Base-by-base conservation (phyloP, 2,797 vertebrate genomes). In the Acrossocheilus fasciatus region DNA sequence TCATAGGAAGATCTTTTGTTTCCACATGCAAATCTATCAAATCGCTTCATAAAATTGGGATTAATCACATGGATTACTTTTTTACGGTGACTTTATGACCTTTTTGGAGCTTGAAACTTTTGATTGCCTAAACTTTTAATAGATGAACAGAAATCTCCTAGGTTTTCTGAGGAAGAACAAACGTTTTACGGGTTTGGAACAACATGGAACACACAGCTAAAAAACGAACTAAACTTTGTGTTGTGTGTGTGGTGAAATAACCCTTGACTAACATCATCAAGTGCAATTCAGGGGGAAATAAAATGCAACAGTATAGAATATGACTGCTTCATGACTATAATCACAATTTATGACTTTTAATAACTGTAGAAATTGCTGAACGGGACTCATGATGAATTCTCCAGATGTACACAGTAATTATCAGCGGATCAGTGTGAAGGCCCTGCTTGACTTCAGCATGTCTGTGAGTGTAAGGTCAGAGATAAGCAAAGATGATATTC, bases 391-490 rank as follows among this genome's bases (percentile, higher is more conserved):
- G 6, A 36, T 39, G 4, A 41, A n/a, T 36, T 72, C 20, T 59
- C 18, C 39, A 84, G n/a, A 45, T 23, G 5, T n/a, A 59, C 18
- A 66, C 14, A 36, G 64, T 68, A 45, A 50, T 39, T 62, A 78
- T 77, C 52, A 83, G 52, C 1, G 26, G 68, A 41, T 26, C 52
- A 81, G 34, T 17, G 52, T 72, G 34, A 45, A 68, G 15, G 20
- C 59, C 43, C 82, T 20, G 74, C 12, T 17, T 79, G 75, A 39
- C 59, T 41, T 79, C 34, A 18, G 50, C 69, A 41, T 39, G 34
- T 70, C 26, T 47, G 17, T 70, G 30, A 14, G 30, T 81, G 14
- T 77, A 76, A 87, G 52, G 41, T 23, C 64, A 83, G 17, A 64
- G 68, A 62, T 20, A 23, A 82, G 62, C 36, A 47, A 50, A 50